Evolutionary conservation across 1,140 invertebrate genomes (phyloP).

Genomic region (Euura saliciscinereae): DNA sequence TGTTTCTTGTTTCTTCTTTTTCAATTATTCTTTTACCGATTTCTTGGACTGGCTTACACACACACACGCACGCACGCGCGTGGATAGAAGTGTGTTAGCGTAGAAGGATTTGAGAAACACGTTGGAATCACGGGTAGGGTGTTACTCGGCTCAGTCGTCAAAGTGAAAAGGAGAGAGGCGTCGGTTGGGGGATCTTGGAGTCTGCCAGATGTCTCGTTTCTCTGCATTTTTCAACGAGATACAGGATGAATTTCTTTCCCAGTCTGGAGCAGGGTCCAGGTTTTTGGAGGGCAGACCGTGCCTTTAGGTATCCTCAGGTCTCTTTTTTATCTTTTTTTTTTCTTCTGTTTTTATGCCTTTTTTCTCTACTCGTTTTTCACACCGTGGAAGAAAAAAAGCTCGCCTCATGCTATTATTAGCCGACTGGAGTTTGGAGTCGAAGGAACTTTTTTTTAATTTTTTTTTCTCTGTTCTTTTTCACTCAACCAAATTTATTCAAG

Average conservation of each 20-base stretch:
- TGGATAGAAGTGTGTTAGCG: not conserved
- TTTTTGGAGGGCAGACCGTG: not conserved
- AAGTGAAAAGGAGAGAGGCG: not conserved
- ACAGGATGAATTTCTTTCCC: not conserved
- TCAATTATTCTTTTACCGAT: too few relatives aligned
- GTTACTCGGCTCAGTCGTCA: too few relatives aligned
- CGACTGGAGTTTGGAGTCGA: not conserved
- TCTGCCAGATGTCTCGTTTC: slow-evolving; percentile 3
- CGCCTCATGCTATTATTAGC: not conserved
- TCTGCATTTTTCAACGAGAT: slow-evolving; percentile 3
- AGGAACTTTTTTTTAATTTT: not conserved
- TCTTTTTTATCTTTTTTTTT: not conserved
- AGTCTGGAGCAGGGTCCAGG: not conserved
- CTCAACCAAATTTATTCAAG: not conserved
- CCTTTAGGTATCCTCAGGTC: not conserved
- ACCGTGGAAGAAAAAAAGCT: not conserved
- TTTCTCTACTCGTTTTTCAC: not conserved
- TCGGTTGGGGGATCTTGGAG: not conserved
- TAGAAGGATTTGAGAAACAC: too few relatives aligned
- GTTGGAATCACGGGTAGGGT: too few relatives aligned
- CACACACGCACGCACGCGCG: not conserved
- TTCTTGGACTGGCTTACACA: too few relatives aligned
- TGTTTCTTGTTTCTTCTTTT: too few relatives aligned
- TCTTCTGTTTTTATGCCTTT: not conserved
- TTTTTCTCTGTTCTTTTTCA: not conserved